Evolutionary conservation across 2,113 vertebrate genomes (phyloP).

Genomic region (Dasyurus viverrinus): DNA sequence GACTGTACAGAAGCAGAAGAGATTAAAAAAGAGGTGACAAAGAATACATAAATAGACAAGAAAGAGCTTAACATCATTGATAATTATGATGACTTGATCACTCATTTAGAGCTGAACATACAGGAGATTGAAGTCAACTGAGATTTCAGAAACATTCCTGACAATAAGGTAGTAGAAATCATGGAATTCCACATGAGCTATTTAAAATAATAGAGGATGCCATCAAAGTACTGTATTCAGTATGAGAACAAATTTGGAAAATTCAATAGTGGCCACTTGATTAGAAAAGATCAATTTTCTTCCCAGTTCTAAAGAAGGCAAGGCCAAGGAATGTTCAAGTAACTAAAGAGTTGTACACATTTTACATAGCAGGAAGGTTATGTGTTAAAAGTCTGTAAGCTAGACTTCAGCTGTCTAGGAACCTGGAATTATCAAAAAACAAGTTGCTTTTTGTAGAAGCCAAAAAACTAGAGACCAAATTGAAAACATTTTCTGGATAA

Average conservation of each 20-base stretch:
- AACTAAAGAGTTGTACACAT: not conserved
- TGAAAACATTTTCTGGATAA: not conserved
- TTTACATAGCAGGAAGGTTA: not conserved
- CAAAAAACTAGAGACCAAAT: not conserved
- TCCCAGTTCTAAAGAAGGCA: not conserved
- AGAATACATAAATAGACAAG: not conserved
- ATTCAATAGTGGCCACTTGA: not conserved
- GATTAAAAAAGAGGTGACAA: not conserved
- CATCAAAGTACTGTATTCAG: not conserved
- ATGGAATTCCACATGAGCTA: not conserved
- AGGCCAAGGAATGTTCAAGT: not conserved
- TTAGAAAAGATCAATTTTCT: not conserved
- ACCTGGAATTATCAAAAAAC: not conserved
- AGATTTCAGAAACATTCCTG: not conserved
- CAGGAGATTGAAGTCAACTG: not conserved
- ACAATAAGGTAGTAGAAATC: not conserved
- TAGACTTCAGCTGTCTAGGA: not conserved
- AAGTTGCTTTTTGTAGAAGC: not conserved
- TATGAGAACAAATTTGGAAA: not conserved
- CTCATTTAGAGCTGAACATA: not conserved
- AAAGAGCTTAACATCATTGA: too few relatives aligned
- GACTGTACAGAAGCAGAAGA: not conserved
- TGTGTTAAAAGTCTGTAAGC: not conserved
- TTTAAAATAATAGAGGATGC: not conserved
- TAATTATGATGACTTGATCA: too few relatives aligned